Base-by-base conservation (phyloP, 2,888 invertebrate species). In the Oegoconia quadripuncta region DNA sequence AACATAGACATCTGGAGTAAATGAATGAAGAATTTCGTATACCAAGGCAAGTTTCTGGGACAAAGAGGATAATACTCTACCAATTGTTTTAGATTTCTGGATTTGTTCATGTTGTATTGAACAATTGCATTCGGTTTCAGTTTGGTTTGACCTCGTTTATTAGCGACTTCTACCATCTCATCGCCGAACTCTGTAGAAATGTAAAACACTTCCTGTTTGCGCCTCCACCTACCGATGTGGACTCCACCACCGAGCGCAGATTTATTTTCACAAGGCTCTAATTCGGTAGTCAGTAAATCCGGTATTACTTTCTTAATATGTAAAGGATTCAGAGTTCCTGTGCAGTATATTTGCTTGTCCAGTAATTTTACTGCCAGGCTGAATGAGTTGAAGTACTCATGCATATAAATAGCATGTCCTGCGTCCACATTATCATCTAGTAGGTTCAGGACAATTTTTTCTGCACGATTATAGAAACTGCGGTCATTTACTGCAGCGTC, bases 321-420 rank as follows among this genome's bases (percentile, higher is more conserved):
- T n/a, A n/a, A n/a, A n/a, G 8, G 8, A 9, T 23, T 23, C 7
- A 23, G 11, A 23, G 23, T 23, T 23, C 23, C 23, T 11, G 23
- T 23, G 7, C 23, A 23, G 41, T 74, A 70, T 4, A 69, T 72
- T 29, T 64, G 40, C 29, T 54, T 53, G 41, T 59, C 46, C 36
- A 65, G 14, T 18, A 72, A 50, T 42, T 55, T 49, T 16, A 50
- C 46, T 27, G 66, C 63, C 33, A 71, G 48, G 26, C 33, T 42
- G 39, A 52, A 57, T 2, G 53, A 58, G 22, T 59, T 71, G 33
- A 64, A 68, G 29, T 52, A 67, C 42, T 61, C 64, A 30, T 66
- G 64, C 59, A 73, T 63, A 31, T 62, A 67, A 1, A 67, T 35
- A 37, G 41, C 23, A 42, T 66, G 65, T 3, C 65, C 66, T 29